Conservation (phyloP, 2,113 vertebrate genomes). For the Rhombomys opimus region DNA sequence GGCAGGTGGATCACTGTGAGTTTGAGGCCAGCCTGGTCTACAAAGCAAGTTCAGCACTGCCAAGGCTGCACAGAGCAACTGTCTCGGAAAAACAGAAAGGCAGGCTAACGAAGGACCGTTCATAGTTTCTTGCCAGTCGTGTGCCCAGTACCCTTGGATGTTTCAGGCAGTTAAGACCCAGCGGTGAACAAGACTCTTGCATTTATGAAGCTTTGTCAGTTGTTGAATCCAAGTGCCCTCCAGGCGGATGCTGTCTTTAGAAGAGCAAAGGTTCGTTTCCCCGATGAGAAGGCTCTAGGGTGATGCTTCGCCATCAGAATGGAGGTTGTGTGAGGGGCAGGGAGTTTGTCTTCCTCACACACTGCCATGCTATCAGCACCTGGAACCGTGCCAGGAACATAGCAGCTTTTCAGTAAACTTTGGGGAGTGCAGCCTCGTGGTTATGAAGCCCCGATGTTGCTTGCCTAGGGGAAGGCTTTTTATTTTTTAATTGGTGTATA, state of each 20-base stretch:
- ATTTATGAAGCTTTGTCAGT: accelerated
- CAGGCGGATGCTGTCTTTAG: accelerated
- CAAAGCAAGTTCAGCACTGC: background rate
- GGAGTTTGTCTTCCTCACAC: background rate
- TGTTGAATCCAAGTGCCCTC: background rate
- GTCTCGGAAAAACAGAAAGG: background rate
- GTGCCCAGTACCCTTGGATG: background rate
- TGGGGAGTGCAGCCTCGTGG: background rate
- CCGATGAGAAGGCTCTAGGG: background rate
- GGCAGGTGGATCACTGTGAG: no score
- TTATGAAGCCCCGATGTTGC: background rate
- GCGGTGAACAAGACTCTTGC: background rate
- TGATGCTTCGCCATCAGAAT: accelerated
- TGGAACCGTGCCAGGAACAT: background rate
- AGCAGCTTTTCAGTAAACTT: background rate
- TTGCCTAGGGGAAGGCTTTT: background rate
- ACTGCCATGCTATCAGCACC: background rate
- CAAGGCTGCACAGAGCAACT: no score
- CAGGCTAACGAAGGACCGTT: background rate
- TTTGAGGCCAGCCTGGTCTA: background rate
- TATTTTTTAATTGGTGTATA: background rate
- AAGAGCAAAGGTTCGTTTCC: background rate
- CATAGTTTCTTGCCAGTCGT: accelerated
- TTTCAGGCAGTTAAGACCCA: background rate
- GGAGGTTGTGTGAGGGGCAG: background rate